Conservation (phyloP, 2,888 invertebrate genomes). For the Drosophila demipolita region DNA sequence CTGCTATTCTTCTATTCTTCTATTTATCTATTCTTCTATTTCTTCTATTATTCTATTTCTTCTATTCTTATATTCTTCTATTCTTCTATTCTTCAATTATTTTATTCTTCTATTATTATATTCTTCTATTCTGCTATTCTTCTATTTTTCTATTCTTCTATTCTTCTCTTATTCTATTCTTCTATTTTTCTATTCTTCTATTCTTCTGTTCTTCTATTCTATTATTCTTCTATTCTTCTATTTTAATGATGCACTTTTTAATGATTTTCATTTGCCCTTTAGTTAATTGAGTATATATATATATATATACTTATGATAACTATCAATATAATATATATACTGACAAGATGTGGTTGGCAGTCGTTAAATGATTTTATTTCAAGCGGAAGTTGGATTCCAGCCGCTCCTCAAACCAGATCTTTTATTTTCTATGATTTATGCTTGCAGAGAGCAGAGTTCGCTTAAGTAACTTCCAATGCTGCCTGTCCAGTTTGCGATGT, state of each 20-base stretch:
- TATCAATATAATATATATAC: background rate
- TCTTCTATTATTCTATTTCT: no score
- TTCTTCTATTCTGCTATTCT: no score
- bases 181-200: no score
- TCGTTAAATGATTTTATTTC: constrained; percentile 49
- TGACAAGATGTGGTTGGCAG: constrained; percentile 1
- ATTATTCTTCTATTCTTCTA: no score
- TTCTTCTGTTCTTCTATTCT: no score
- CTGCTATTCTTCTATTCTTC: no score
- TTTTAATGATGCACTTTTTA: background rate
- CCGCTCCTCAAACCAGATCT: constrained; percentile 29
- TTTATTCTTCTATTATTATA: no score
- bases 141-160: no score
- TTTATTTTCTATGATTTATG: constrained; percentile 75
- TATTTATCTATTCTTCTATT: no score
- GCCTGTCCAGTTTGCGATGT: constrained; percentile 29
- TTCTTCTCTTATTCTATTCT: no score
- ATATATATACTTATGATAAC: background rate
- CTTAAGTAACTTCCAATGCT: constrained; percentile 63
- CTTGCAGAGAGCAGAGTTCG: constrained; percentile 36
- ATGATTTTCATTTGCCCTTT: background rate
- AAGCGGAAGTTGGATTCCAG: constrained; percentile 44
- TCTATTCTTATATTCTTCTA: no score
- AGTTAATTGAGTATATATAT: background rate
- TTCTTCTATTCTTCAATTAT: no score